Base-by-base conservation (phyloP, 2,888 invertebrate species). In the Drosophila dives region DNA sequence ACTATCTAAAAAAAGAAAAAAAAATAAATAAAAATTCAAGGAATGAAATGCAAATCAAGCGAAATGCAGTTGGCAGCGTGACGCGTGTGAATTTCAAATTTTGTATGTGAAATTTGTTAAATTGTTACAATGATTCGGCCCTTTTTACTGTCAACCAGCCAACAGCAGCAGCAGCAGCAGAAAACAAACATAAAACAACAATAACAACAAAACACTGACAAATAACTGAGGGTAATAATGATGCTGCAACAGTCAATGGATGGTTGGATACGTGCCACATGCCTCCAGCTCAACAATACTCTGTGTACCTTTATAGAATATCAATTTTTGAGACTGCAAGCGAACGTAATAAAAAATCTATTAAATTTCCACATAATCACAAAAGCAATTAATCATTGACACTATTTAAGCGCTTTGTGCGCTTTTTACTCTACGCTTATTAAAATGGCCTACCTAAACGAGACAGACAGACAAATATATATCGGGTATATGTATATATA, bases 341-440 rank as follows among this genome's bases (percentile, higher is more conserved):
- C 68, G 63, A 60, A 61, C 49, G 83, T 40, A 82, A 83, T 83
- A 88, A 86, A 86, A 86, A 79, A 86, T 86, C 89, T 86, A 86
- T 86, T 86, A 87, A 86, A 87, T 87, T 87, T 83, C 86, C 80
- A 83, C 75, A 67, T 87, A 82, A 87, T 87, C 85, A 89, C 83
- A 83, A 89, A 89, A 87, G 83, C 84, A 89, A 87, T 87, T 87
- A 87, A 87, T 87, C 86, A 87, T 89, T 85, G 81, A 77, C 75
- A 77, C 82, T 84, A 89, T 89, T 86, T 86, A 79, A 81, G 71
- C 66, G 79, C 74, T 69, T 66, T 65, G 34, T 59, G 55, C 40
- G 55, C 55, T 66, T 68, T 51, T 51, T 34, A 54, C 29, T 54
- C 38, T 53, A 55, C 54, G 81, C 81, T 77, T 81, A 82, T 81